These are phyloP conservation scores for Brachionus paranguensis DNA, from an alignment of 1,140 invertebrate species.

Conservation along the genomic window DNA sequence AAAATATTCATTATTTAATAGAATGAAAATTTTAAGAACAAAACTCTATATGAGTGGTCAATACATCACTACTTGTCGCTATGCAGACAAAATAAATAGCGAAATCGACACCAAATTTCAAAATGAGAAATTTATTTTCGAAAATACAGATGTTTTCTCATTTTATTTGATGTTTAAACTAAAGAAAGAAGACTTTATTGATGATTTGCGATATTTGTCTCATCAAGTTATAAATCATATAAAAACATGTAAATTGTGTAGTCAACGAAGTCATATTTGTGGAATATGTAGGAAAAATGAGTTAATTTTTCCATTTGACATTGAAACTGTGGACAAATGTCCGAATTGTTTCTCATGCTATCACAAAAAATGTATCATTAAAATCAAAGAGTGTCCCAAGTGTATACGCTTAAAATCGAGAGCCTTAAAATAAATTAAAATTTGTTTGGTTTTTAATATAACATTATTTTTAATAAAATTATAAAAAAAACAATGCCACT, in stretches of 20 bases:
- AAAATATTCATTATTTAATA: neutral
- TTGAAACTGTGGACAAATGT: conserved; percentile 10
- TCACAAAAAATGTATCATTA: conserved; percentile 4
- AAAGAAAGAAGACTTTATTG: neutral
- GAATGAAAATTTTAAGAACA: conserved; percentile 9
- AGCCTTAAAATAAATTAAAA: neutral
- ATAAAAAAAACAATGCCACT: too few relatives aligned
- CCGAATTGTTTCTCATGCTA: neutral
- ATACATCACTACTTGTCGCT: conserved; percentile 9
- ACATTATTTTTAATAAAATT: neutral
- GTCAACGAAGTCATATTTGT: conserved; percentile 32
- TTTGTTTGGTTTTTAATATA: neutral
- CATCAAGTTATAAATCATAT: neutral
- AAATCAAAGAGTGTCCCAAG: neutral
- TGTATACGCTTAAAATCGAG: conserved; percentile 1
- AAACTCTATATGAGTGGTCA: neutral
- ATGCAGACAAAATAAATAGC: neutral
- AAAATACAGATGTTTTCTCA: neutral
- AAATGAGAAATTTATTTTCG: conserved; percentile 15
- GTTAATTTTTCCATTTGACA: conserved; percentile 25
- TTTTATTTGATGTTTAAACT: conserved; percentile 16
- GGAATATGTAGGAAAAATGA: conserved; percentile 12
- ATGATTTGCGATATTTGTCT: neutral
- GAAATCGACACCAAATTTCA: conserved; percentile 6
- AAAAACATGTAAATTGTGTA: conserved; percentile 11